Conservation (phyloP, 2,797 vertebrate species). For the Pempheris klunzingeri region DNA sequence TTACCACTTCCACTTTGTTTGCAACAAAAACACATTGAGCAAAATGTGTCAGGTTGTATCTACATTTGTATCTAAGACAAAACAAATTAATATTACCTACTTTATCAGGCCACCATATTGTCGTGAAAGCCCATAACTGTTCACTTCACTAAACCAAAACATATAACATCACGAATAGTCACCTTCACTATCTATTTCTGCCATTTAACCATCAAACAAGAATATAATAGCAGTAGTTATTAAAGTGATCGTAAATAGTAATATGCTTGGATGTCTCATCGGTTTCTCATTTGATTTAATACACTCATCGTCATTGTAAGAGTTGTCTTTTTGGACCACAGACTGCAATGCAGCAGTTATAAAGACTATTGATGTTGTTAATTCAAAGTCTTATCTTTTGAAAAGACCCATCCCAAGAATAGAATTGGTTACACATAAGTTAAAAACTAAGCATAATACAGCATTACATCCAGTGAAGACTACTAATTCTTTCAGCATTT, state of each 20-base stretch:
- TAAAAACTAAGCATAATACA: not conserved
- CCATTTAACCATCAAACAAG: slow-evolving; percentile 2
- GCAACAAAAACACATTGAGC: not conserved
- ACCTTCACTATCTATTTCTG: not conserved
- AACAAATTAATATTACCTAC: not conserved
- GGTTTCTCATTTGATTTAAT: slow-evolving; percentile 15
- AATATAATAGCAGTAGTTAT: not conserved
- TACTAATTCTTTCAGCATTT: not conserved
- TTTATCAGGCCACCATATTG: not conserved
- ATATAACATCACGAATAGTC: not conserved
- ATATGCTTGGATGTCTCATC: not conserved
- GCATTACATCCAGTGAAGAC: not conserved
- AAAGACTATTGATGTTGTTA: slow-evolving; percentile 11
- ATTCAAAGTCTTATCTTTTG: slow-evolving; percentile 8
- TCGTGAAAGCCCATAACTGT: not conserved
- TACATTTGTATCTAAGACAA: slow-evolving; percentile 1
- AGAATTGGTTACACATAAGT: not conserved
- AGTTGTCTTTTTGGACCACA: slow-evolving; percentile 4
- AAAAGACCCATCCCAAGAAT: slow-evolving; percentile 6
- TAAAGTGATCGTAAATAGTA: too few species aligned
- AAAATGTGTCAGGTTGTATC: not conserved
- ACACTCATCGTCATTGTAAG: slow-evolving; percentile 9
- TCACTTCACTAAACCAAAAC: slow-evolving; percentile 26
- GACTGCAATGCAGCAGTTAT: not conserved
- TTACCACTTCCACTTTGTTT: not conserved